A percentile compares a stretch with the other conserved stretches of the same genome.
Evolutionary conservation across 1,140 invertebrate genomes (phyloP).

Genomic region (Drosophila sechellia): DNA sequence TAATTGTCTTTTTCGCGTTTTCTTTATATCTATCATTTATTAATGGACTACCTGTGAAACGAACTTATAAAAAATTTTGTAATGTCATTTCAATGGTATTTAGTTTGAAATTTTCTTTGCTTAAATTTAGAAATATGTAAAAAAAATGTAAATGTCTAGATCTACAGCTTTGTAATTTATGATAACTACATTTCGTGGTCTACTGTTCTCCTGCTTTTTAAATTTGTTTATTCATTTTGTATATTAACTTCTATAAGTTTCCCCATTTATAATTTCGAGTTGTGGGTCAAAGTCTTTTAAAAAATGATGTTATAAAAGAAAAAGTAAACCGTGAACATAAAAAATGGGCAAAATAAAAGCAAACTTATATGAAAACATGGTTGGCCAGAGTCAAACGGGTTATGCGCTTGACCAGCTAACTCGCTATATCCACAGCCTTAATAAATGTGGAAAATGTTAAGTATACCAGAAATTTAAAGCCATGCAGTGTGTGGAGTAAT

Average conservation of each 20-base stretch:
- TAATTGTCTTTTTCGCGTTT: slow-evolving; percentile 35
- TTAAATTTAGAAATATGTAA: no score
- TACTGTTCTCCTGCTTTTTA: background rate
- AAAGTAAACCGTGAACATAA: slow-evolving; percentile 57
- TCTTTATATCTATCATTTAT: background rate
- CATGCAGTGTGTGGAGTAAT: slow-evolving; percentile 22
- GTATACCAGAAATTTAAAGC: slow-evolving; percentile 77
- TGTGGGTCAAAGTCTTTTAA: slow-evolving; percentile 78
- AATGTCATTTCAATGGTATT: no score
- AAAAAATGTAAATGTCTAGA: no score
- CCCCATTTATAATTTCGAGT: slow-evolving; percentile 34
- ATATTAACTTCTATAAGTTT: background rate
- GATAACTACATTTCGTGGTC: background rate
- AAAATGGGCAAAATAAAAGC: slow-evolving; percentile 47
- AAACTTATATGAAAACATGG: slow-evolving; percentile 68
- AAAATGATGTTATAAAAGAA: slow-evolving; percentile 70
- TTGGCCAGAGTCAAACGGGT: slow-evolving; percentile 61
- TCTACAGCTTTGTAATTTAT: no score
- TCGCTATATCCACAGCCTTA: slow-evolving; percentile 15
- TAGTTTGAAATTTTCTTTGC: no score
- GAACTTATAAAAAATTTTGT: background rate
- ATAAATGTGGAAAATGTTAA: slow-evolving; percentile 75
- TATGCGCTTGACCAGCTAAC: slow-evolving; percentile 40
- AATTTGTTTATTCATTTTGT: background rate
- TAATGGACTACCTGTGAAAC: background rate